phyloP scores from a whole-genome alignment of 2,113 vertebrate genomes.

The Tenrec ecaudatus region DNA sequence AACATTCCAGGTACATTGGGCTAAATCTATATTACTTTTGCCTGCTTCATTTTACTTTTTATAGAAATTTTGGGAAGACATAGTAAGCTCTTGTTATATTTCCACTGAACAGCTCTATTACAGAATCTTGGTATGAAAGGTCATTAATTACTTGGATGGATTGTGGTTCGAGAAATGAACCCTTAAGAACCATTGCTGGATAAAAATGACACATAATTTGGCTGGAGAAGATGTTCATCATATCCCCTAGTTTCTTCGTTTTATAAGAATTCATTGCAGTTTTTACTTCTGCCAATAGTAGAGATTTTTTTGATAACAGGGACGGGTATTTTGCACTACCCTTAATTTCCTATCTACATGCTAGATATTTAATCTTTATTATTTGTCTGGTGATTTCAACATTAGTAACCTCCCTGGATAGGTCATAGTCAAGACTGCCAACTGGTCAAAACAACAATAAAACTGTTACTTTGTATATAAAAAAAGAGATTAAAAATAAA shows the following conservation, averaged over 20 bases:
- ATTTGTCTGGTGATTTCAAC: not conserved
- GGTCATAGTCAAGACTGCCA: not conserved
- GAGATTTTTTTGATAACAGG: not conserved
- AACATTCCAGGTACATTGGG: constrained; percentile 37
- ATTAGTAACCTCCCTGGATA: constrained; percentile 25
- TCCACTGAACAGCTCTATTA: constrained; percentile 7
- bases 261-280: not conserved
- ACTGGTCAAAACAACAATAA: not conserved
- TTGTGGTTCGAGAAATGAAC: not conserved
- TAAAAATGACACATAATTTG: not conserved
- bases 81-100: not conserved
- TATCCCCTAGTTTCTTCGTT: not conserved
- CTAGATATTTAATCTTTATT: constrained; percentile 32
- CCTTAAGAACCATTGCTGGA: constrained; percentile 15
- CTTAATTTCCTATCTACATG: not conserved
- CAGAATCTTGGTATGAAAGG: constrained; percentile 37
- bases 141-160: constrained; percentile 29
- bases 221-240: not conserved
- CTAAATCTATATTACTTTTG: constrained; percentile 55
- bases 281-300: constrained; percentile 5
- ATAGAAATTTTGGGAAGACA: constrained; percentile 17
- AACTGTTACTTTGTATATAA: not conserved
- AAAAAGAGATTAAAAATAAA: not conserved
- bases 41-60: constrained; percentile 1
- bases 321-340: not conserved